Evolutionary conservation across 2,113 vertebrate genomes (phyloP).

Genomic region (Phoxinus phoxinus): DNA sequence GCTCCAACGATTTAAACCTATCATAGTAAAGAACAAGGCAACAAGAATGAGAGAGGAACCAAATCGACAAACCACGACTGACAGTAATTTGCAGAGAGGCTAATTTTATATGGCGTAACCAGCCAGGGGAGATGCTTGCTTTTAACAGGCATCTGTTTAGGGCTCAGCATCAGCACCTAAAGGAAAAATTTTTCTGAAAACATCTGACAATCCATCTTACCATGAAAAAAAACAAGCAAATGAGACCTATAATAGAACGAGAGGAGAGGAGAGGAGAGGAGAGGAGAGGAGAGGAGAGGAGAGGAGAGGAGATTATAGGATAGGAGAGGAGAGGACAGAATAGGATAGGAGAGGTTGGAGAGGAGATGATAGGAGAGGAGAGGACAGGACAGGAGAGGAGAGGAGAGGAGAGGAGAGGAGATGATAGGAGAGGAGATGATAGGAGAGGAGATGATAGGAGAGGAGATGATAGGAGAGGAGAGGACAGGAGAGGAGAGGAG

Average conservation of each 20-base stretch:
- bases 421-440: no score
- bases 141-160: conserved; percentile 31
- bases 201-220: conserved; percentile 31
- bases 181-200: background rate
- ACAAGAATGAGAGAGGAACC: background rate
- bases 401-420: no score
- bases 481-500: no score
- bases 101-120: conserved; percentile 36
- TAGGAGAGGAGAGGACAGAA: background rate
- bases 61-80: conserved; percentile 26
- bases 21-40: conserved; percentile 19
- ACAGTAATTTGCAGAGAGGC: conserved; percentile 40
- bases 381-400: no score
- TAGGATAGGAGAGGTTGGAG: no score
- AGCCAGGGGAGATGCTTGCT: conserved; percentile 27
- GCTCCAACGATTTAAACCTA: background rate
- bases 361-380: no score
- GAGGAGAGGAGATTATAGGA: background rate
- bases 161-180: conserved; percentile 3
- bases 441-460: no score
- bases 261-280: background rate
- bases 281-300: background rate
- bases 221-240: background rate
- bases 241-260: background rate
- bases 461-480: no score